These are phyloP conservation scores for Palloptera scutellata DNA, from an alignment of 2,888 invertebrate genomes.

Conservation along the genomic window DNA sequence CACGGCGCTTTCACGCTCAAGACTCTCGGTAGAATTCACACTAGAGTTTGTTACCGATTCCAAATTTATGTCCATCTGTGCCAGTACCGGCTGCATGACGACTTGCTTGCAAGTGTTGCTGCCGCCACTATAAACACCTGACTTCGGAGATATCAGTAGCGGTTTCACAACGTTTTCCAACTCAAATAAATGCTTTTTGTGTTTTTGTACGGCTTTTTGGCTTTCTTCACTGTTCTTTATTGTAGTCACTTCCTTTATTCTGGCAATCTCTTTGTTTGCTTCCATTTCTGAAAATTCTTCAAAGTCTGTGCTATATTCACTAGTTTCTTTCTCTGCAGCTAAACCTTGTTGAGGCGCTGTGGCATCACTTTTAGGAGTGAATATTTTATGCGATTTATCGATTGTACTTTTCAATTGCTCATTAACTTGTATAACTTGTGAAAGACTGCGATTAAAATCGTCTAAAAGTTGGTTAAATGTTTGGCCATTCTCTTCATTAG, in stretches of 20 bases:
- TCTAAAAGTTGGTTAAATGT: conserved; percentile 50
- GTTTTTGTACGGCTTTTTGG: not conserved
- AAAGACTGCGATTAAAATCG: conserved; percentile 56
- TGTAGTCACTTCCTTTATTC: not conserved
- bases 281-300: conserved; percentile 31
- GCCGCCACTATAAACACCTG: not conserved
- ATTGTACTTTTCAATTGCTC: conserved; percentile 50
- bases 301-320: conserved; percentile 42
- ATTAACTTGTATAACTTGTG: conserved; percentile 56
- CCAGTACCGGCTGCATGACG: not conserved
- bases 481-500: conserved; percentile 15
- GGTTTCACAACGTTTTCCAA: conserved; percentile 34
- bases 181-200: conserved; percentile 32
- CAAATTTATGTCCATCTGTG: conserved; percentile 30
- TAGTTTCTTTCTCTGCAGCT: conserved; percentile 1
- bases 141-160: conserved; percentile 27
- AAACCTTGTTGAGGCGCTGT: too few relatives aligned
- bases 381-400: conserved; percentile 46
- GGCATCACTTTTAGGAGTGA: conserved; percentile 36
- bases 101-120: not conserved
- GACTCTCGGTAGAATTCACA: conserved; percentile 4
- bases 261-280: not conserved
- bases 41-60: conserved; percentile 30
- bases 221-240: conserved; percentile 14
- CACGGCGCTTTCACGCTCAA: conserved; percentile 8